Evolutionary conservation across 2,113 vertebrate species (phyloP), one percentile per base, ranked within the genome.

Genomic region (Puffinus mauretanicus): DNA sequence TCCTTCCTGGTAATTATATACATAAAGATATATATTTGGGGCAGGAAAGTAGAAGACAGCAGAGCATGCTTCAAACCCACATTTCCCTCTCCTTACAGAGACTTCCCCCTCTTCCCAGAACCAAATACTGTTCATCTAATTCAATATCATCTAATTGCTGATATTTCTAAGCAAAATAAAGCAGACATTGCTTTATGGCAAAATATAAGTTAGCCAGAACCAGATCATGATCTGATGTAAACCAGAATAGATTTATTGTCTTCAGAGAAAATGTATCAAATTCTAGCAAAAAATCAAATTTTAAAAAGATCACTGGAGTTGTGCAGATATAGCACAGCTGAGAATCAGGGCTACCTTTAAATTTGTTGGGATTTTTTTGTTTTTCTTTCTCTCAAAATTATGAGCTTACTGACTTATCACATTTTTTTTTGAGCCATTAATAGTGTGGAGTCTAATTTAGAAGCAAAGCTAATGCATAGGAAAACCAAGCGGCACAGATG

Each of bases 401-500:
- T 2, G 4, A 90, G 77, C 30, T 82, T 30, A 32, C 51, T 86
- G 61, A 57, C 14, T 88, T 88, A 82, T 7, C 52, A 38, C 65
- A 9, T 62, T 79, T 75, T 92, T 94, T 94, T 92, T 85, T 89
- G n/a, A 89, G 38, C 65, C 96, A 94, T 88, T 97, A 95, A 83
- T 95, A 92, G 83, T 3, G 10, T 38, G 80, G 49, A 90, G 84
- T 73, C 47, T 96, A 90, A 94, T 96, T 92, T 71, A 88, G 94
- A 93, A 86, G 82, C 85, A 93, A 90, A 95, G 81, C 94, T 89
- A 94, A 86, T 12, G 7, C 71, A 57, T 80, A 93, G 83, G 95
- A 97, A 97, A 98, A 95, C 73, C 96, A 97, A 97, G 85, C 25
- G 36, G 96, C 95, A 97, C 93, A 97, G 97, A 97, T 98, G 97